Percentiles rank a stretch among this genome's conserved stretches.
These are phyloP conservation scores for Pogonophryne albipinna DNA, from an alignment of 2,797 vertebrate genomes.

Conservation along the genomic window DNA sequence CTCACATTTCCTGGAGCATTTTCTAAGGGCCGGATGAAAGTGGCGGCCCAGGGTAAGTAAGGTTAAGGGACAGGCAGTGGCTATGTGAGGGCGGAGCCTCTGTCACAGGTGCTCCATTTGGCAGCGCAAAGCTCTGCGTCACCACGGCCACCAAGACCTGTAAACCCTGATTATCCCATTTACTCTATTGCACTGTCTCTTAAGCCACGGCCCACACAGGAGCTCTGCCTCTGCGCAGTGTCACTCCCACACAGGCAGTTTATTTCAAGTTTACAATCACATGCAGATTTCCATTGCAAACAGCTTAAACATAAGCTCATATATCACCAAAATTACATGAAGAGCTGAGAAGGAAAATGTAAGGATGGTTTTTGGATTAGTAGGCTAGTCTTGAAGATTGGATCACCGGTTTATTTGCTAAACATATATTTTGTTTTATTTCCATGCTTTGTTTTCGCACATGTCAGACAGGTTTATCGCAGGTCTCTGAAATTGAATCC, in stretches of 20 bases:
- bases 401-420: neutral
- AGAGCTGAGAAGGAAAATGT: neutral
- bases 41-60: neutral
- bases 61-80: neutral
- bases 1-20: neutral
- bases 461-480: slow-evolving; percentile 59
- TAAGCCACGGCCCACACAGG: slow-evolving; percentile 56
- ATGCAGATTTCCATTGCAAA: neutral
- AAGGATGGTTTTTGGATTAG: too few species aligned
- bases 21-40: slow-evolving; percentile 40
- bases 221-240: slow-evolving; percentile 35
- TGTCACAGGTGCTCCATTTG: slow-evolving; percentile 76
- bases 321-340: neutral
- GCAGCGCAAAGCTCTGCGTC: slow-evolving; percentile 81
- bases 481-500: slow-evolving; percentile 66
- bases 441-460: slow-evolving; percentile 56
- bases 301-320: neutral
- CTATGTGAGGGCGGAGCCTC: slow-evolving; percentile 55
- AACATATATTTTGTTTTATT: slow-evolving; percentile 45
- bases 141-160: slow-evolving; percentile 76
- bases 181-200: slow-evolving; percentile 74
- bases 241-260: slow-evolving; percentile 7
- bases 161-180: slow-evolving; percentile 88
- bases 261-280: neutral
- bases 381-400: neutral